A percentile compares a stretch with the other conserved stretches of the same genome.
Conservation (phyloP, 2,888 invertebrate genomes). For the Deilephila elpenor region DNA sequence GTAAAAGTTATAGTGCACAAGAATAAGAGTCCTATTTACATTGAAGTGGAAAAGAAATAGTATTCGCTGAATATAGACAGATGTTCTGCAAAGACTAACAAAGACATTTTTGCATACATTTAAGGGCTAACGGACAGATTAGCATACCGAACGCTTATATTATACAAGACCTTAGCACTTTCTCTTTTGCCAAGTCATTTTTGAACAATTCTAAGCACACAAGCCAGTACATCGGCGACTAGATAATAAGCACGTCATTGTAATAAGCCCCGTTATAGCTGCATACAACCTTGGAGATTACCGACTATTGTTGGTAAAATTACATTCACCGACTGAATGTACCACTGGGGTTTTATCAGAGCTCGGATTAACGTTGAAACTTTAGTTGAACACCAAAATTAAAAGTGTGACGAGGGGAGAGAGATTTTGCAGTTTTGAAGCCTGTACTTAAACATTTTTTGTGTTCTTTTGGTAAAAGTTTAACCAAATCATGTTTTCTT, state of each 20-base stretch:
- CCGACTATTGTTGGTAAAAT: constrained; percentile 5
- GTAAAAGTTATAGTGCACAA: too few species aligned
- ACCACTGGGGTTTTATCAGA: background rate
- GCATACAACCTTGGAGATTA: constrained; percentile 10
- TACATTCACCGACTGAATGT: constrained; percentile 2
- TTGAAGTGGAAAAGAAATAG: too few species aligned
- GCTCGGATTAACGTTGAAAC: background rate
- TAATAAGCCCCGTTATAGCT: constrained; percentile 6
- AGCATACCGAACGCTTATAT: background rate
- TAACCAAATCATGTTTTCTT: too few species aligned
- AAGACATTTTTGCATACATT: too few species aligned
- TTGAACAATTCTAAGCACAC: background rate
- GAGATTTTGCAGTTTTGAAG: too few species aligned
- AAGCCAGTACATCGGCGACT: background rate
- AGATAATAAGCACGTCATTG: background rate
- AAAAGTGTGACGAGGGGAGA: too few species aligned
- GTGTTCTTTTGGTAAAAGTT: too few species aligned
- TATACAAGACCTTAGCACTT: background rate
- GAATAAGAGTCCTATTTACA: too few species aligned
- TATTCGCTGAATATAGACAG: too few species aligned
- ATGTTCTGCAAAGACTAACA: too few species aligned
- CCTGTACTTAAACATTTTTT: too few species aligned
- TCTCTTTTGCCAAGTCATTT: background rate
- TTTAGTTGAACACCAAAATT: too few species aligned
- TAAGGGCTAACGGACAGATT: background rate